Evolutionary conservation across 2,797 vertebrate genomes (phyloP), one percentile per base, ranked within the genome.

Genomic region (Euthynnus affinis): DNA sequence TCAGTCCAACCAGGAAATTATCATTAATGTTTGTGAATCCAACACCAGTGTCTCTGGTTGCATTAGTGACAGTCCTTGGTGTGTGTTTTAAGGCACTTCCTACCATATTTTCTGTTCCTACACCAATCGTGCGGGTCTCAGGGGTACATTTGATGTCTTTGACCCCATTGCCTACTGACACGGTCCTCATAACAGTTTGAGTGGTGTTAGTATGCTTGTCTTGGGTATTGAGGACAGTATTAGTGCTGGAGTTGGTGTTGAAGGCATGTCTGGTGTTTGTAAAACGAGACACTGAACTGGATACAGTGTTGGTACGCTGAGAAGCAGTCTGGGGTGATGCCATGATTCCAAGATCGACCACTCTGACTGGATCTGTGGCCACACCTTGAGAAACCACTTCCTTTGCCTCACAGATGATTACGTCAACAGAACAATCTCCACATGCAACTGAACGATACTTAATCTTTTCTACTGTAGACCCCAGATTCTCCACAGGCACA

Each of bases 1-100:
- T 98, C 53, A 99, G 89, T 34, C 98, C 98, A 56, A 99, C 93
- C 57, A 99, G 89, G 63, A 96, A 98, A 90, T 97, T 98, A 64
- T 99, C 98, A 4, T 96, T 77, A 83, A 99, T 71, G 60, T 90
- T 97, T 48, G 96, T 95, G 82, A 97, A 95, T 10, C 98, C 98
- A 80, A 97, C 83, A 0, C 97, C 97, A 3, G 86, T 91, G 81
- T 99, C 97, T 93, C 96, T 94, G 81, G 96, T 99, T 37, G 46
- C 65, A 89, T 97, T 98, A 63, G 86, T 59, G 2, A 84, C 65
- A 0, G 29, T 59, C 4, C 60, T 71, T 17, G 51, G 37, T 27
- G 62, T 51, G 69, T 74, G 76, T 37, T 76, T 90, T 29, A 66
- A 74, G 65, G 48, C 20, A 57, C 71, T 81, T 66, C 68, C 90